These are phyloP conservation scores for Sarcophaga peregrina DNA, from an alignment of 1,140 invertebrate species.

Conservation along the genomic window DNA sequence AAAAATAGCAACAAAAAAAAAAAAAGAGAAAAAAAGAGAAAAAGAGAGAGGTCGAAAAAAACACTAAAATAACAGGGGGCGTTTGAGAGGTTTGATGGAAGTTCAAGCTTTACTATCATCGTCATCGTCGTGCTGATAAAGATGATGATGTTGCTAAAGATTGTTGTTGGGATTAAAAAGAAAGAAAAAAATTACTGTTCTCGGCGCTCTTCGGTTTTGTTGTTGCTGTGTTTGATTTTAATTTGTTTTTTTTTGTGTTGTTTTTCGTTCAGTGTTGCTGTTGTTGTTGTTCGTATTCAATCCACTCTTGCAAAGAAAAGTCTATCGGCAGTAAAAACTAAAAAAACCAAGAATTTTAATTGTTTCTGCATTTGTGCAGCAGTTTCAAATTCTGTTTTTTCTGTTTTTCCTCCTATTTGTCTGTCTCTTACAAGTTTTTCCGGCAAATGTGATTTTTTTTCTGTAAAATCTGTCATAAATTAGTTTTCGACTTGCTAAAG, in stretches of 20 bases:
- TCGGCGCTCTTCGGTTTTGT: background rate
- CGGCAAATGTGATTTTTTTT: background rate
- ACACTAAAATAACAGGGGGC: constrained; percentile 10
- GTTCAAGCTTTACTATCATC: background rate
- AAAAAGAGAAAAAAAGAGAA: no score
- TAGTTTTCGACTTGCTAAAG: background rate
- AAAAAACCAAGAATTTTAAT: constrained; percentile 39
- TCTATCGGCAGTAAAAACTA: background rate
- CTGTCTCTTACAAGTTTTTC: background rate
- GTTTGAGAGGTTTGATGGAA: constrained; percentile 7
- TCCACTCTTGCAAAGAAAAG: background rate
- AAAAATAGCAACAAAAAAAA: no score
- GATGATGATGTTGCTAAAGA: constrained; percentile 8
- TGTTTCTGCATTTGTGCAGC: background rate
- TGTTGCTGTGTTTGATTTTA: background rate
- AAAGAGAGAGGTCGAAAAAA: background rate
- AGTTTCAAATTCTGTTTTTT: background rate
- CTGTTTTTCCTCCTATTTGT: background rate
- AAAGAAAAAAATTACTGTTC: background rate
- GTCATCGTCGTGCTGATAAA: no score
- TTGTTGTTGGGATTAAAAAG: background rate
- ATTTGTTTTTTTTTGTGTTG: background rate
- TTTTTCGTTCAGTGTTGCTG: background rate
- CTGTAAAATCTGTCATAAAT: background rate
- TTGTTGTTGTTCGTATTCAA: background rate